phyloP scores from a whole-genome alignment of 2,888 invertebrate species.

The Scaptomyza caliginosa region DNA sequence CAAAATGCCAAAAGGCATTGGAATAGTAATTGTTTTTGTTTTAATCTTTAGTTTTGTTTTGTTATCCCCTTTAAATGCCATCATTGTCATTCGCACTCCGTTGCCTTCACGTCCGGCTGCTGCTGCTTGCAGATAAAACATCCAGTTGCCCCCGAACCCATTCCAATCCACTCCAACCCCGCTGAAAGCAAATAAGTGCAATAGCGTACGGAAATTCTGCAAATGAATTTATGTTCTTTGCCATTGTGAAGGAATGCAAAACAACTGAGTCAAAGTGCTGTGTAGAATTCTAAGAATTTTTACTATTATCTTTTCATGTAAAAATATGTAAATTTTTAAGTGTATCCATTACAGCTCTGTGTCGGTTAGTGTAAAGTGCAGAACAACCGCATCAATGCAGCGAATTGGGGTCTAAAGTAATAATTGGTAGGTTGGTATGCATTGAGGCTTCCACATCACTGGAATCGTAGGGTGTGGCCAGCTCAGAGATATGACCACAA shows the following conservation, averaged over 20 bases:
- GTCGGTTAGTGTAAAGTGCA: background rate
- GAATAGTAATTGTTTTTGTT: background rate
- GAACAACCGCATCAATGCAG: constrained; percentile 26
- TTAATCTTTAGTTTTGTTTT: background rate
- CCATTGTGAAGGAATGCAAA: background rate
- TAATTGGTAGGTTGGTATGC: constrained; percentile 53
- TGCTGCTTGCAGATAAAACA: background rate
- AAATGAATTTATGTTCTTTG: constrained; percentile 14
- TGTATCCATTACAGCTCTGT: constrained; percentile 1
- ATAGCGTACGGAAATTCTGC: constrained; percentile 21
- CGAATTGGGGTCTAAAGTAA: constrained; percentile 51
- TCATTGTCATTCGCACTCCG: constrained; percentile 22
- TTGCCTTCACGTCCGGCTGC: background rate
- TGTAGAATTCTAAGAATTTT: constrained; percentile 19
- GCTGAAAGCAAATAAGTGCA: constrained; percentile 9
- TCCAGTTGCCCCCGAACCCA: background rate
- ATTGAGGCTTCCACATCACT: constrained; percentile 12
- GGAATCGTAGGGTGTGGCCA: constrained; percentile 11
- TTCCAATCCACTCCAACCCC: background rate
- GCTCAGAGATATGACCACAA: constrained; percentile 37
- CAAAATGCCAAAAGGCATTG: background rate
- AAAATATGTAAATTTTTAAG: constrained; percentile 47
- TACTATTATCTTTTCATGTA: constrained; percentile 34
- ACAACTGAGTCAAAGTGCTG: background rate
- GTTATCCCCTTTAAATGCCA: background rate